Conservation (phyloP, 92 coral and sea anemone species). For the Heliopora coerulea region DNA sequence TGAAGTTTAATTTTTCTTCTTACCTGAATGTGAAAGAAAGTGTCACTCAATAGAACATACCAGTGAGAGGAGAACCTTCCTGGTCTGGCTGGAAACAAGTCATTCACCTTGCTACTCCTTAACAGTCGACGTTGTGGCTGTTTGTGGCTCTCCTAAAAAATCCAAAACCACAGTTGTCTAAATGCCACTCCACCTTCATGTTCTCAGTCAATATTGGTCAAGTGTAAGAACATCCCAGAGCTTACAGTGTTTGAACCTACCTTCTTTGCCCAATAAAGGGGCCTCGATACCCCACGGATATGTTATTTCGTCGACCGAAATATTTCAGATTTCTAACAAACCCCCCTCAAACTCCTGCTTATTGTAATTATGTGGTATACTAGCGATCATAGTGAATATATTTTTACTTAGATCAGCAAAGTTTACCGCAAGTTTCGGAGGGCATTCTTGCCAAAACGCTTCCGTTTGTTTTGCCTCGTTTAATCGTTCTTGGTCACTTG, state of each 20-base stretch:
- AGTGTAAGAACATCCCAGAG: too few relatives aligned
- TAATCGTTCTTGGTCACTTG: constrained; percentile 65
- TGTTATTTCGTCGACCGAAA: too few relatives aligned
- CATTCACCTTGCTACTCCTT: constrained; percentile 75
- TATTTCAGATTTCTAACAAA: too few relatives aligned
- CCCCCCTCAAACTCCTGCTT: too few relatives aligned
- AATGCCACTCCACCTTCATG: too few relatives aligned
- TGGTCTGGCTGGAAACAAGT: constrained; percentile 79
- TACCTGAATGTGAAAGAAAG: constrained; percentile 87
- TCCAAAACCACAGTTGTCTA: neutral
- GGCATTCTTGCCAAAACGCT: constrained; percentile 84
- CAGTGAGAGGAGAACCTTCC: constrained; percentile 86
- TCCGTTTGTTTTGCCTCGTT: constrained; percentile 75
- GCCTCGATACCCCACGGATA: too few relatives aligned
- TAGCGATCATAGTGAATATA: too few relatives aligned
- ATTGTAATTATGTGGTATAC: too few relatives aligned
- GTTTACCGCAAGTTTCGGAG: constrained; percentile 72
- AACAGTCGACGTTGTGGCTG: constrained; percentile 78
- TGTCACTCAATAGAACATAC: constrained; percentile 82
- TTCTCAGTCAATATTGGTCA: too few relatives aligned
- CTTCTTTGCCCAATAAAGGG: too few relatives aligned
- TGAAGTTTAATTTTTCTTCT: neutral
- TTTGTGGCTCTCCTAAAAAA: constrained; percentile 68
- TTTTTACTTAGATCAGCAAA: too few relatives aligned
- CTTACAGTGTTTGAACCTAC: too few relatives aligned